Evolutionary conservation across 2,888 invertebrate genomes (phyloP).

Genomic region (Ptilodon capucinus): DNA sequence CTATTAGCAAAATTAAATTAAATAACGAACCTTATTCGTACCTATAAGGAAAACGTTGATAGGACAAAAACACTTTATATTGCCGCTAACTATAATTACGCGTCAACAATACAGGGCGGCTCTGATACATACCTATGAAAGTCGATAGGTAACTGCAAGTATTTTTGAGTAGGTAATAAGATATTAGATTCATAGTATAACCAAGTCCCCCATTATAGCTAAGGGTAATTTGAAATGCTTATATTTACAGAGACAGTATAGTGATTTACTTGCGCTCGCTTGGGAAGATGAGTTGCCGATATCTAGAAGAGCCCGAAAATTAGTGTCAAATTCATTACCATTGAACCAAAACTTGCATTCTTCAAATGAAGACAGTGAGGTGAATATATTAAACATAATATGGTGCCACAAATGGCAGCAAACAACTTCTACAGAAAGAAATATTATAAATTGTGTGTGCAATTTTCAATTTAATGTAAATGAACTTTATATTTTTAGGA

Average conservation of each 20-base stretch:
- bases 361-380: conserved; percentile 92
- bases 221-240: neutral
- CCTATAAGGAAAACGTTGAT: neutral
- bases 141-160: too few relatives aligned
- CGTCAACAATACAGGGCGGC: too few relatives aligned
- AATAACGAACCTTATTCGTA: too few relatives aligned
- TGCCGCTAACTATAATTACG: too few relatives aligned
- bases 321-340: conserved; percentile 82
- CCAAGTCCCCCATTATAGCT: too few relatives aligned
- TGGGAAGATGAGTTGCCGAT: conserved; percentile 92
- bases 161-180: too few relatives aligned
- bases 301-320: conserved; percentile 84
- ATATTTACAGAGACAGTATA: conserved; percentile 89
- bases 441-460: too few relatives aligned
- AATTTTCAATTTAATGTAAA: neutral
- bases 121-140: too few relatives aligned
- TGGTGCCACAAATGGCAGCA: too few relatives aligned
- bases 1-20: too few relatives aligned
- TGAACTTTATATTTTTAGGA: conserved; percentile 85
- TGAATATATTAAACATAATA: conserved; percentile 23
- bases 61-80: neutral
- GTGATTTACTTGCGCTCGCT: conserved; percentile 93
- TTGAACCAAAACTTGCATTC: conserved; percentile 83
- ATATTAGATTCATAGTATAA: too few relatives aligned
- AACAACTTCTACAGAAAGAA: too few relatives aligned